Conservation (phyloP, 2,113 vertebrate species). For the Hydrochoerus hydrochaeris region DNA sequence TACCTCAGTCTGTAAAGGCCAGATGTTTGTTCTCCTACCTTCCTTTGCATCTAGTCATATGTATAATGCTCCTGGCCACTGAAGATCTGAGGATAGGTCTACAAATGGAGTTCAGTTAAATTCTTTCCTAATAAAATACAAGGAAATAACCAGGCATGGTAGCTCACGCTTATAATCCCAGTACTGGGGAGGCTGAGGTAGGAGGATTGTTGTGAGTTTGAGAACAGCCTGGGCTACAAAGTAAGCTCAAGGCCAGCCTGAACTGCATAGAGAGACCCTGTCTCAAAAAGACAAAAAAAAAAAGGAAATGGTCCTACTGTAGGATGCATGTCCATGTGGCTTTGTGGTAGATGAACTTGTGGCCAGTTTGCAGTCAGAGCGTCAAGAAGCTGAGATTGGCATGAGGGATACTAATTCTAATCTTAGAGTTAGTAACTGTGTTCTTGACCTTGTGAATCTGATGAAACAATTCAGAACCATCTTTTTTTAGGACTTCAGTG, state of each 20-base stretch:
- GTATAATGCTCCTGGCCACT: neutral
- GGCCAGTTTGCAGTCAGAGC: neutral
- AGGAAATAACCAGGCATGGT: too few relatives aligned
- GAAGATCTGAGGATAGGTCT: neutral
- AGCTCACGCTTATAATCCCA: too few relatives aligned
- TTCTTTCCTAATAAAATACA: constrained; percentile 11
- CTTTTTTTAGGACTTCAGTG: neutral
- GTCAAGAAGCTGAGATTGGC: neutral
- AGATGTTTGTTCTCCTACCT: neutral
- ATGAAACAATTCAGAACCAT: neutral
- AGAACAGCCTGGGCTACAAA: too few relatives aligned
- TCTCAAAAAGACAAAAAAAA: too few relatives aligned
- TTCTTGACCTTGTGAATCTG: neutral
- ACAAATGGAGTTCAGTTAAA: neutral
- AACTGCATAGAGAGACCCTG: too few relatives aligned
- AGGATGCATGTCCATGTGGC: neutral
- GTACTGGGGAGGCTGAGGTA: too few relatives aligned
- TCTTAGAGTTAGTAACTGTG: neutral
- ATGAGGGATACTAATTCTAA: too few relatives aligned
- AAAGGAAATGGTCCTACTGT: neutral
- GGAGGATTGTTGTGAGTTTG: too few relatives aligned
- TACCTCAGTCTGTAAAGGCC: neutral
- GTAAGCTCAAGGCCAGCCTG: too few relatives aligned
- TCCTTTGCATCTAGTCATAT: neutral
- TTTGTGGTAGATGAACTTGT: neutral